A percentile compares a stretch with the other conserved stretches of the same genome.
These are phyloP conservation scores for Tonatia bakeri DNA, from an alignment of 2,113 vertebrate genomes.

Conservation along the genomic window DNA sequence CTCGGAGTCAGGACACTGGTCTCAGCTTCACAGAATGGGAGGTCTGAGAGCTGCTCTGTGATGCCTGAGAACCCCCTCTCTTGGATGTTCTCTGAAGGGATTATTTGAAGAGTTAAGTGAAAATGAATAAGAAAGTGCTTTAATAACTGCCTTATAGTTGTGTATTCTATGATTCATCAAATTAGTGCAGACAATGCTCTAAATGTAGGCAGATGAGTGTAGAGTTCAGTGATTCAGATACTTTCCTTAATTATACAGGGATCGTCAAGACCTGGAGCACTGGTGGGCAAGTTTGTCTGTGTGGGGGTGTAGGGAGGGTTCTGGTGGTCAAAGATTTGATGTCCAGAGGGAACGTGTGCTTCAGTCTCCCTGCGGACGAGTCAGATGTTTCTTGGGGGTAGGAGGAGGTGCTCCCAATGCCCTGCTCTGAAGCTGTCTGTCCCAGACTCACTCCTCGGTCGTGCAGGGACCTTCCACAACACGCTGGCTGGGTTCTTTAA, in stretches of 20 bases:
- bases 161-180: not conserved
- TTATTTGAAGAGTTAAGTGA: not conserved
- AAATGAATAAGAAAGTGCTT: not conserved
- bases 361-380: not conserved
- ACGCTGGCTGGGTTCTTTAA: not conserved
- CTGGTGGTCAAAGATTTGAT: not conserved
- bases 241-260: not conserved
- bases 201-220: not conserved
- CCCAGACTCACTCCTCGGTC: not conserved
- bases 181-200: not conserved
- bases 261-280: not conserved
- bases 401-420: not conserved
- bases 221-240: not conserved
- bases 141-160: not conserved
- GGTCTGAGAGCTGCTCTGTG: not conserved
- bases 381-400: not conserved
- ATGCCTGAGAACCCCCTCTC: not conserved
- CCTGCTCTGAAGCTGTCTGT: not conserved
- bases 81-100: not conserved
- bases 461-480: not conserved
- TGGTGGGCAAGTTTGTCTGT: not conserved
- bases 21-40: not conserved
- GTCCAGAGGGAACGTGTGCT: not conserved
- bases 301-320: not conserved
- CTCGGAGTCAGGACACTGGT: not conserved